phyloP scores from a whole-genome alignment of 2,888 invertebrate genomes.

The Allophyes oxyacanthae region DNA sequence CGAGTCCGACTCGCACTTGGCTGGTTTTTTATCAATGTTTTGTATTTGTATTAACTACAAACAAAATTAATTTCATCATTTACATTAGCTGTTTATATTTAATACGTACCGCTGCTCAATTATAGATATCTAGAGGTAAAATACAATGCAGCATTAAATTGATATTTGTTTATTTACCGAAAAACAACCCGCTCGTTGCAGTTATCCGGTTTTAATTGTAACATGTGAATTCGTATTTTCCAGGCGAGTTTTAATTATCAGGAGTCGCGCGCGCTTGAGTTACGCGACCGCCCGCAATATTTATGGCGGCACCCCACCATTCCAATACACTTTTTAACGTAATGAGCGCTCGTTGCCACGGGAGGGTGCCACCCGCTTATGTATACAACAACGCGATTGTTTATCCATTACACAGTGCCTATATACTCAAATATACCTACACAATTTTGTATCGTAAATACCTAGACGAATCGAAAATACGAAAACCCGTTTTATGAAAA shows the following conservation, averaged over 20 bases:
- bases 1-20: too few species aligned
- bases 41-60: constrained; percentile 34
- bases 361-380: constrained; percentile 69
- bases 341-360: constrained; percentile 81
- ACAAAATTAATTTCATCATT: constrained; percentile 39
- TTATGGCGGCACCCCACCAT: constrained; percentile 85
- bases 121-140: constrained; percentile 54
- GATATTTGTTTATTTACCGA: constrained; percentile 73
- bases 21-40: too few species aligned
- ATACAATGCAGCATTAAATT: constrained; percentile 58
- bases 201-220: constrained; percentile 86
- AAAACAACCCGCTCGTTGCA: constrained; percentile 77
- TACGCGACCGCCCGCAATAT: constrained; percentile 89
- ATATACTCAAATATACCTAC: constrained; percentile 43
- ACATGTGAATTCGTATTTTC: constrained; percentile 88
- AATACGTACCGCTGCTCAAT: constrained; percentile 52
- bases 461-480: constrained; percentile 44
- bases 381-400: constrained; percentile 57
- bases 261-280: constrained; percentile 86
- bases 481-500: constrained; percentile 49
- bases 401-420: constrained; percentile 55
- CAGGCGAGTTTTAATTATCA: constrained; percentile 89
- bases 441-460: constrained; percentile 18
- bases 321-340: constrained; percentile 89
- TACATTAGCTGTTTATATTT: constrained; percentile 22